Percentiles rank a stretch among this genome's conserved stretches.
Evolutionary conservation across 2,888 invertebrate genomes (phyloP).

Genomic region (Strigamia maritima): DNA sequence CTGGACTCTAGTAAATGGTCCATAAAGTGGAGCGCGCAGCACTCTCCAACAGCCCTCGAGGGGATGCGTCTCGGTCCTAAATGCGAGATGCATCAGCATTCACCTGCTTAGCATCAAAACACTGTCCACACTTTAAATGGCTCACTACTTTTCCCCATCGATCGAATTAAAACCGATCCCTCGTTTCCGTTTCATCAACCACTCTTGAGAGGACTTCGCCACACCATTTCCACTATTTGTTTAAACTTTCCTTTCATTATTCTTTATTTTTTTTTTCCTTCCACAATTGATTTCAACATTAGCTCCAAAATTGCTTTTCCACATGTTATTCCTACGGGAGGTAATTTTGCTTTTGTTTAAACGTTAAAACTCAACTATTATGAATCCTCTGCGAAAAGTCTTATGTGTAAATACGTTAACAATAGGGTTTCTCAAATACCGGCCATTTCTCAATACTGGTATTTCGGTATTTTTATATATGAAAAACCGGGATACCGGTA

Average conservation of each 20-base stretch:
- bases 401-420: no score
- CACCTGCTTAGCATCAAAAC: conserved; percentile 29
- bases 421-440: no score
- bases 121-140: conserved; percentile 24
- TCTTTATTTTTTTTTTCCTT: not conserved
- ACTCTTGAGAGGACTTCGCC: not conserved
- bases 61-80: conserved; percentile 27
- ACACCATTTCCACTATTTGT: not conserved
- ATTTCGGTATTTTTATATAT: no score
- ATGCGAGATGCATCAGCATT: conserved; percentile 29
- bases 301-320: no score
- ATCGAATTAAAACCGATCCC: conserved; percentile 29
- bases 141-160: conserved; percentile 21
- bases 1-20: conserved; percentile 21
- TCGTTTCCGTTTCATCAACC: conserved; percentile 13
- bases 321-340: no score
- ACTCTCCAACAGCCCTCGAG: conserved; percentile 22
- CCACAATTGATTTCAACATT: no score
- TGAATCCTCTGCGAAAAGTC: no score
- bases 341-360: no score
- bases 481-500: no score
- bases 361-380: no score
- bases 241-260: not conserved
- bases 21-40: conserved; percentile 21
- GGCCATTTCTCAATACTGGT: no score